Conservation (phyloP, 2,888 invertebrate species). For the Gandaritis pyraliata region DNA sequence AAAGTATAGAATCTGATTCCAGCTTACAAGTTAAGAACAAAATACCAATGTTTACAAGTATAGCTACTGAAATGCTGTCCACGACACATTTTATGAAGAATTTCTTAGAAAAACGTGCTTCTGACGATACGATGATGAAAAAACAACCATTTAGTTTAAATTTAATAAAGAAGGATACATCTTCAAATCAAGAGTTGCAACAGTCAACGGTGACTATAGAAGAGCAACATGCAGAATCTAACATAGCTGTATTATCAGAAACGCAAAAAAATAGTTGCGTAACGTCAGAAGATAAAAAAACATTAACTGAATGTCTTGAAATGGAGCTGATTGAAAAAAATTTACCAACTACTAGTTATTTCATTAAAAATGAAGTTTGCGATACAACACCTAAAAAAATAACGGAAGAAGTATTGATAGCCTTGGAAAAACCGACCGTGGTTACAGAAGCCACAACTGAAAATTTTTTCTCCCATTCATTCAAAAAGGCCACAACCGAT, state of each 20-base stretch:
- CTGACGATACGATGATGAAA: slow-evolving; percentile 6
- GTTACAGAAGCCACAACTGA: slow-evolving; percentile 1
- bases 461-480: neutral
- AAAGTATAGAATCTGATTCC: slow-evolving; percentile 55
- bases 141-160: neutral
- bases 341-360: neutral
- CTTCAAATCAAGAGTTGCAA: neutral
- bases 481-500: neutral
- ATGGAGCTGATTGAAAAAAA: neutral
- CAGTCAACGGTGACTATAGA: neutral
- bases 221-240: neutral
- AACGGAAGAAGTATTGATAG: neutral
- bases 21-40: slow-evolving; percentile 74
- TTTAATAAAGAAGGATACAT: neutral
- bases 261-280: neutral
- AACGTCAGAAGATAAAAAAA: neutral
- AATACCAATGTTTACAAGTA: slow-evolving; percentile 70
- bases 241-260: neutral
- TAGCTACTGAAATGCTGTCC: slow-evolving; percentile 52
- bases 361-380: neutral
- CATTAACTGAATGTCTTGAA: neutral
- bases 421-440: slow-evolving; percentile 9
- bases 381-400: neutral
- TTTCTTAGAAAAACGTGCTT: slow-evolving; percentile 10
- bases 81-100: slow-evolving; percentile 46